phyloP scores from a whole-genome alignment of 2,797 vertebrate species.

The Orestias chungarensis region DNA sequence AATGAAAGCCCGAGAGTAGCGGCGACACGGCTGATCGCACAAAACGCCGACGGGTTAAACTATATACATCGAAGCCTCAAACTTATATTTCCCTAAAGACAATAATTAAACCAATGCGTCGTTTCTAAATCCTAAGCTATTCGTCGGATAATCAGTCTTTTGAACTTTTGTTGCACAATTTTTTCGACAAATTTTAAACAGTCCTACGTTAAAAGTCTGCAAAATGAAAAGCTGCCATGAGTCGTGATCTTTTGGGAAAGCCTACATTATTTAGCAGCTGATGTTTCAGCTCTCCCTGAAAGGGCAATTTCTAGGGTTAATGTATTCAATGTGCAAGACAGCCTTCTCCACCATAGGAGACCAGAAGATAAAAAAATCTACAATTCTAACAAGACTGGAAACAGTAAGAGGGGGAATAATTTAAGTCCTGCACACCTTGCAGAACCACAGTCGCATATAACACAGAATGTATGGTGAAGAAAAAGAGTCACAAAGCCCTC shows the following conservation, averaged over 20 bases:
- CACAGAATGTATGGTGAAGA: slow-evolving; percentile 20
- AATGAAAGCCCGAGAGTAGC: slow-evolving; percentile 67
- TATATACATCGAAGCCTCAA: slow-evolving; percentile 37
- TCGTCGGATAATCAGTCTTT: background rate
- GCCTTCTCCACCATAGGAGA: background rate
- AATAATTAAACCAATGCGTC: slow-evolving; percentile 26
- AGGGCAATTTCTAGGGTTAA: slow-evolving; percentile 19
- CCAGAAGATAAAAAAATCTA: slow-evolving; percentile 16
- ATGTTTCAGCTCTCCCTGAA: slow-evolving; percentile 24
- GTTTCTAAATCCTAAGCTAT: slow-evolving; percentile 5
- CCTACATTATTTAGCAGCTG: background rate
- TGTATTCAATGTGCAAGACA: slow-evolving; percentile 7
- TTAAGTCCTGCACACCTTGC: slow-evolving; percentile 21
- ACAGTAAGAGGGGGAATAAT: slow-evolving; percentile 13
- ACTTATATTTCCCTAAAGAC: slow-evolving; percentile 5
- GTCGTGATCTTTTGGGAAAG: slow-evolving; percentile 2
- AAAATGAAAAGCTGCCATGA: slow-evolving; percentile 24
- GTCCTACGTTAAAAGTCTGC: slow-evolving; percentile 19
- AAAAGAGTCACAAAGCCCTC: slow-evolving; percentile 30
- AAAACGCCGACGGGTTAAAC: slow-evolving; percentile 55
- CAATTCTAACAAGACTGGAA: slow-evolving; percentile 15
- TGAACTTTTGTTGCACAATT: background rate
- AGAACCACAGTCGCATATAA: slow-evolving; percentile 5
- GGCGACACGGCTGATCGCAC: slow-evolving; percentile 56
- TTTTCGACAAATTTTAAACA: slow-evolving; percentile 6